Evolutionary conservation across 2,113 vertebrate species (phyloP).

Genomic region (Marcusenius ussheri): DNA sequence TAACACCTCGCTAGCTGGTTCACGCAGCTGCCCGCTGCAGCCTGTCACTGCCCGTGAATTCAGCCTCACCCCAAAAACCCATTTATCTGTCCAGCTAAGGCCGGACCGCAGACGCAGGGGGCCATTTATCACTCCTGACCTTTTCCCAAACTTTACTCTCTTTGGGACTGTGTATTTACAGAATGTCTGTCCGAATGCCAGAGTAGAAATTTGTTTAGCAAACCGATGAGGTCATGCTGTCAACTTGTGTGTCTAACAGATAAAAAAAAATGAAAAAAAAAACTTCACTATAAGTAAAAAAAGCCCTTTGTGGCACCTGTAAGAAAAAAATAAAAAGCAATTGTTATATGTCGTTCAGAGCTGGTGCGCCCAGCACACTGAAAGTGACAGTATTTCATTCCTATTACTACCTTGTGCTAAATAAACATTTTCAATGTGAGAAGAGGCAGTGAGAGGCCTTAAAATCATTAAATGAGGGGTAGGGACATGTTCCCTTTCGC

Average conservation of each 20-base stretch:
- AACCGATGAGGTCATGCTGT: slow-evolving; percentile 1
- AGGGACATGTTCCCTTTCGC: neutral
- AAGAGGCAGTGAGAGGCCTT: neutral
- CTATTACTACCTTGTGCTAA: neutral
- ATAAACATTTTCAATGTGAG: neutral
- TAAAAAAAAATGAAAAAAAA: neutral
- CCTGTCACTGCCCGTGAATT: neutral
- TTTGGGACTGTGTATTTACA: neutral
- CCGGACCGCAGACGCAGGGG: neutral
- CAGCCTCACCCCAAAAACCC: neutral
- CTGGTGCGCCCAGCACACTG: neutral
- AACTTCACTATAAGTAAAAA: neutral
- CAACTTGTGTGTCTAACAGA: neutral
- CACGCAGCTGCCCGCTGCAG: neutral
- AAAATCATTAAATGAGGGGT: neutral
- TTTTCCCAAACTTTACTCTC: slow-evolving; percentile 12
- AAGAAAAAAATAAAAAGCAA: neutral
- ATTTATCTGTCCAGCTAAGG: neutral
- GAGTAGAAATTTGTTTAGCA: neutral
- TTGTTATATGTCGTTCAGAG: neutral
- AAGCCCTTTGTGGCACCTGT: neutral
- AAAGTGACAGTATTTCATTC: neutral
- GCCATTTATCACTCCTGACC: neutral
- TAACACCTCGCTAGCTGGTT: neutral
- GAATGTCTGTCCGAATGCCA: neutral